A percentile compares a stretch with the other conserved stretches of the same genome.
Evolutionary conservation across 2,113 vertebrate genomes (phyloP).

Genomic region (Pseudorasbora parva): DNA sequence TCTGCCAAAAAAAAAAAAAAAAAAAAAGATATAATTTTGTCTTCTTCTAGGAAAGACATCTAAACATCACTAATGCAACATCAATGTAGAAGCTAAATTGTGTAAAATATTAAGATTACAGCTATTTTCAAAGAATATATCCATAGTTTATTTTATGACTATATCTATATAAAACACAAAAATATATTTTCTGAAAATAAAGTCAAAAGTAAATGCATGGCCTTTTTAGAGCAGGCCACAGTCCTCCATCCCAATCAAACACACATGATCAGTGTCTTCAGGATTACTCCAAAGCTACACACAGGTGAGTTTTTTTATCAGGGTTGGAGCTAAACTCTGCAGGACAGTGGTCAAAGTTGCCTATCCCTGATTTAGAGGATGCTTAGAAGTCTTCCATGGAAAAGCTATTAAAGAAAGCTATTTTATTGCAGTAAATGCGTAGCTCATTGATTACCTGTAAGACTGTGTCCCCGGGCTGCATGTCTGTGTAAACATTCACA

Average conservation of each 20-base stretch:
- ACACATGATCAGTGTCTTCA: too few relatives aligned
- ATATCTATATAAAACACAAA: background rate
- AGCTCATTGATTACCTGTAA: conserved; percentile 78
- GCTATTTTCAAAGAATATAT: background rate
- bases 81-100: background rate
- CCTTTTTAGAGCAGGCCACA: background rate
- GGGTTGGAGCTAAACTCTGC: too few relatives aligned
- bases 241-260: too few relatives aligned
- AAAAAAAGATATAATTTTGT: background rate
- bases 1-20: too few relatives aligned
- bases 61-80: background rate
- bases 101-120: background rate
- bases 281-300: too few relatives aligned
- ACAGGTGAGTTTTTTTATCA: too few relatives aligned
- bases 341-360: too few relatives aligned
- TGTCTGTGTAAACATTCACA: conserved; percentile 90
- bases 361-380: background rate
- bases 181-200: background rate
- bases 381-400: too few relatives aligned
- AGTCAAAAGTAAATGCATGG: background rate
- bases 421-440: conserved; percentile 19
- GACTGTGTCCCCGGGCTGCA: conserved; percentile 84
- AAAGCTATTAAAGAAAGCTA: background rate
- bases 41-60: background rate
- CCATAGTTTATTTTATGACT: too few relatives aligned